Evolutionary conservation across 2,113 vertebrate species (phyloP), one percentile per base, ranked within the genome.

Genomic region (Cyanoderma ruficeps): DNA sequence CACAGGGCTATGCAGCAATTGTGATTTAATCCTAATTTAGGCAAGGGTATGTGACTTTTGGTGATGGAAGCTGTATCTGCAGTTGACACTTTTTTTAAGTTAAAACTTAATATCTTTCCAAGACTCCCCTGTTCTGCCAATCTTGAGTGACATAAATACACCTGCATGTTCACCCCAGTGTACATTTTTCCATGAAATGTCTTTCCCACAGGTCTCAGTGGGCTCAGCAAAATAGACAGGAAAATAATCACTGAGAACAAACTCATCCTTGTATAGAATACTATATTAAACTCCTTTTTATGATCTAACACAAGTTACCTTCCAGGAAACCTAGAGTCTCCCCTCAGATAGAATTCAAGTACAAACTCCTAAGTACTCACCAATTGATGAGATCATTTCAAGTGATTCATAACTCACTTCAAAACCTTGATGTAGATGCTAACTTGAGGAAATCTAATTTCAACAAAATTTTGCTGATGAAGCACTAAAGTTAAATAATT

Each of bases 401-500:
- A 91, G 30, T 24, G 23, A 87, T 50, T 81, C 16, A 55, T 70
- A 89, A 70, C 42, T 92, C 68, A 63, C 47, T 93, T 82, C 18
- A 55, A 60, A 72, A 41, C 42, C 24, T 31, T 77, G 33, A 52
- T 56, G 7, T 46, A 49, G n/a, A 31, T 0, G 5, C 35, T 85
- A 82, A 71, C 90, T 78, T 92, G 46, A 70, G 39, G 10, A 79
- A 35, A 90, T 31, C 18, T 84, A 42, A 96, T 87, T 80, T 77
- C 77, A 93, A 89, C 13, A 65, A 60, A 83, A 25, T 77, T 81
- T 47, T 92, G 56, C 77, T 92, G 70, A 93, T 47, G 78, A 90
- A 92, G 75, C 50, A 92, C 28, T 1, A 1, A 86, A 91, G 46
- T 84, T 91, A 96, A 84, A 87, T 72, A 87, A 86, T 86, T 96